Conservation (phyloP, 2,113 vertebrate genomes). For the Podilymbus podiceps region DNA sequence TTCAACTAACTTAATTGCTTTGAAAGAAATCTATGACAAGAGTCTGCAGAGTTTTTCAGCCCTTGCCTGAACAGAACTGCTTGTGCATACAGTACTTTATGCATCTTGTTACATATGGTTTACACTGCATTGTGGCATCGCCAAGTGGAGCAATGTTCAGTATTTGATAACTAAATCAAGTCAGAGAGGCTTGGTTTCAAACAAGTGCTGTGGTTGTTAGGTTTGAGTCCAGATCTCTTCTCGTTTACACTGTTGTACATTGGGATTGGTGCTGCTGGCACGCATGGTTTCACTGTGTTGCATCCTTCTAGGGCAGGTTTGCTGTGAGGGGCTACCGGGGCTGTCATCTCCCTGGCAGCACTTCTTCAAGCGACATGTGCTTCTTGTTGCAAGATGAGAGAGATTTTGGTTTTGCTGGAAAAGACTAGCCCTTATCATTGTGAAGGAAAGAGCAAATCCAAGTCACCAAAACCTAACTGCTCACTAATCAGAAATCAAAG, state of each 20-base stretch:
- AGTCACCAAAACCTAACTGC: neutral
- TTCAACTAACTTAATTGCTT: neutral
- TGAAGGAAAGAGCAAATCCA: neutral
- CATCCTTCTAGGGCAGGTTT: neutral
- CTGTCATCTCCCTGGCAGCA: neutral
- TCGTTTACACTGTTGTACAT: neutral
- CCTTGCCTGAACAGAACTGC: neutral
- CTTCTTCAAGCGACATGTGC: neutral
- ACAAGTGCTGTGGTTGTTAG: neutral
- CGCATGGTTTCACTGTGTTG: fast-evolving
- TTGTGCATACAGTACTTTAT: neutral
- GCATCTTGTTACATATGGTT: neutral
- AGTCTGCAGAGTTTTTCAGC: neutral
- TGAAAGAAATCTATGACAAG: neutral
- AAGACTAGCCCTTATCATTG: neutral
- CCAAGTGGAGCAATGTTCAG: neutral
- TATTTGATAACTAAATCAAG: neutral
- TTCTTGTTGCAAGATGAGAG: neutral
- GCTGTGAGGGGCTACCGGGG: neutral
- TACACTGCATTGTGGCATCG: fast-evolving
- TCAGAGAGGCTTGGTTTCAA: neutral
- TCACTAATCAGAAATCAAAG: neutral
- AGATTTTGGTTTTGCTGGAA: neutral
- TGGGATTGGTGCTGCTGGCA: neutral
- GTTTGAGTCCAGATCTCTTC: neutral